A percentile compares a stretch with the other conserved stretches of the same genome.
phyloP scores from a whole-genome alignment of 2,888 invertebrate species.

The Drosophila multiciliata region DNA sequence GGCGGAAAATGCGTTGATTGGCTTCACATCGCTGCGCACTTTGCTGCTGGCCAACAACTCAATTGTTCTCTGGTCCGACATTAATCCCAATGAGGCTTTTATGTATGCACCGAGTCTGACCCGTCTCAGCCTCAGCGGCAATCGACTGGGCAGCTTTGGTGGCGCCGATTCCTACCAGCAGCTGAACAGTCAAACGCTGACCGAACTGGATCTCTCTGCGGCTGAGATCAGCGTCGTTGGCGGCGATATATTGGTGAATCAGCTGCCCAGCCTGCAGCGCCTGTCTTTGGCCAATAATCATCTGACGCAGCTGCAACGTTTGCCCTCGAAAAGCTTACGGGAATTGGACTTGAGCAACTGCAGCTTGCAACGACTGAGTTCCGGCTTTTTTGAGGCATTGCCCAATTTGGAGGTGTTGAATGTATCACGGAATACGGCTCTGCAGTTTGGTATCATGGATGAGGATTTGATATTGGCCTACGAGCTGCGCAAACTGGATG shows the following conservation, averaged over 20 bases:
- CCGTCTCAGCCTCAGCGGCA: slow-evolving; percentile 88
- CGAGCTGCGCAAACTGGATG: slow-evolving; percentile 87
- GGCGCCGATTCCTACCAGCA: slow-evolving; percentile 86
- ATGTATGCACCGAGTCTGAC: slow-evolving; percentile 86
- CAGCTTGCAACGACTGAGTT: slow-evolving; percentile 86
- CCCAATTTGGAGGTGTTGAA: slow-evolving; percentile 87
- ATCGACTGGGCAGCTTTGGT: slow-evolving; percentile 87
- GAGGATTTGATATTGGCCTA: slow-evolving; percentile 85
- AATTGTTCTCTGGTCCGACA: slow-evolving; percentile 87
- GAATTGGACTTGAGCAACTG: slow-evolving; percentile 87
- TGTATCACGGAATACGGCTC: slow-evolving; percentile 87
- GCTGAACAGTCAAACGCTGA: slow-evolving; percentile 87
- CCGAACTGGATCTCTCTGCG: slow-evolving; percentile 86
- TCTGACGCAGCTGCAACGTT: slow-evolving; percentile 84
- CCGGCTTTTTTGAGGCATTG: slow-evolving; percentile 87
- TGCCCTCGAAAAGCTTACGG: slow-evolving; percentile 86
- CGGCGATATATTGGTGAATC: slow-evolving; percentile 84
- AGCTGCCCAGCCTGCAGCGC: slow-evolving; percentile 86
- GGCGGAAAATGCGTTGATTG: slow-evolving; percentile 85
- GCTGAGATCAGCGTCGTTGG: slow-evolving; percentile 85
- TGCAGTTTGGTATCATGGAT: slow-evolving; percentile 84
- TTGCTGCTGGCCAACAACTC: slow-evolving; percentile 88
- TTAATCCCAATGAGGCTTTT: slow-evolving; percentile 87
- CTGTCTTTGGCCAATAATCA: slow-evolving; percentile 87
- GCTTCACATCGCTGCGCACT: slow-evolving; percentile 86